Percentiles rank a stretch among this genome's conserved stretches.
These are phyloP conservation scores for Muscicapa striata DNA, from an alignment of 2,797 vertebrate species.

Conservation along the genomic window DNA sequence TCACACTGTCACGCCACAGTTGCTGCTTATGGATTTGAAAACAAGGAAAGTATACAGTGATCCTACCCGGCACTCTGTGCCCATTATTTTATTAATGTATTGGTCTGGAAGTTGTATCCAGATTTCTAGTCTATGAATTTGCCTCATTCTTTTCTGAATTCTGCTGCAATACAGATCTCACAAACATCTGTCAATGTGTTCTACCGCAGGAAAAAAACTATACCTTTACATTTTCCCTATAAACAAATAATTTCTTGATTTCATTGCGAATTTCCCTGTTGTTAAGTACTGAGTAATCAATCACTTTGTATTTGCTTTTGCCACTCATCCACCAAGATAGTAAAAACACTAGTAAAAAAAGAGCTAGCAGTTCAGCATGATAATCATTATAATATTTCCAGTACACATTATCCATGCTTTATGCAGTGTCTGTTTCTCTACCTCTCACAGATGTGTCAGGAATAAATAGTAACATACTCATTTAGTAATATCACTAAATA, in stretches of 20 bases:
- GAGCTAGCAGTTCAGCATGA: background rate
- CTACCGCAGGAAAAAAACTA: background rate
- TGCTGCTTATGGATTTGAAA: background rate
- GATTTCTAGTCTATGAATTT: background rate
- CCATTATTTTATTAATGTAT: background rate
- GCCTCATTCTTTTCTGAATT: background rate
- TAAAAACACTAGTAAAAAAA: background rate
- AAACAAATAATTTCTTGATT: background rate
- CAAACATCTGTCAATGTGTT: background rate
- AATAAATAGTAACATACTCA: background rate
- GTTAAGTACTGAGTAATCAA: background rate
- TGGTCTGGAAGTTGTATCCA: background rate
- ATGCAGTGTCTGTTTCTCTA: background rate
- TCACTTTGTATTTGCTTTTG: background rate
- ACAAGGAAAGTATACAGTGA: background rate
- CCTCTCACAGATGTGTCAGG: background rate
- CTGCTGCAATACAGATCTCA: background rate
- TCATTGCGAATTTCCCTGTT: background rate
- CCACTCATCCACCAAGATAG: background rate
- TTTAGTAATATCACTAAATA: background rate
- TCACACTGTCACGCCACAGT: background rate
- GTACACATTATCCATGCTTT: background rate
- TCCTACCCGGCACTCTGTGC: background rate
- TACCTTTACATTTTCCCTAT: background rate
- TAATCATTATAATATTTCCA: background rate